Conservation (phyloP, 2,113 vertebrate genomes). For the Ardeotis arabs region DNA sequence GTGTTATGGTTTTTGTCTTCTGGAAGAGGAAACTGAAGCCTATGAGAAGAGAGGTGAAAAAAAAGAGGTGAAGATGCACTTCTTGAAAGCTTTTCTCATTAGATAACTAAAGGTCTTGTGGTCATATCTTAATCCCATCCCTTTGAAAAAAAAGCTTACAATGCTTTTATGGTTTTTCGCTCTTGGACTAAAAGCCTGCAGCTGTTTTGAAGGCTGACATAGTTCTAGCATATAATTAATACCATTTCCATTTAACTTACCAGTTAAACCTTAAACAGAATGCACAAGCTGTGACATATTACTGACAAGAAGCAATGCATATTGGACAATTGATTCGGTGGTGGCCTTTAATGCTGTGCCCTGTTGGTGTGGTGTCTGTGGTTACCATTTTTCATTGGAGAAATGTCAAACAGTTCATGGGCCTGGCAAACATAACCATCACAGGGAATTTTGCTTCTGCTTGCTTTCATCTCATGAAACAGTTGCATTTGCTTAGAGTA, state of each 20-base stretch:
- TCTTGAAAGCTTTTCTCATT: neutral
- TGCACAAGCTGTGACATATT: slow-evolving; percentile 39
- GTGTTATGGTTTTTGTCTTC: neutral
- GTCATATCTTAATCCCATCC: neutral
- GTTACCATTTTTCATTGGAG: slow-evolving; percentile 40
- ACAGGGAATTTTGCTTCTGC: neutral
- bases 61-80: neutral
- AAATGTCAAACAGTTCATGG: slow-evolving; percentile 37
- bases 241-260: slow-evolving; percentile 57
- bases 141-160: slow-evolving; percentile 14
- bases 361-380: slow-evolving; percentile 28
- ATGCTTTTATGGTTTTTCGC: neutral
- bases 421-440: slow-evolving; percentile 45
- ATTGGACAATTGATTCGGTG: slow-evolving; percentile 44
- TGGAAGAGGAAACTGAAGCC: neutral
- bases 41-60: neutral
- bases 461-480: neutral
- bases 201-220: slow-evolving; percentile 52
- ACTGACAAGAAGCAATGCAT: neutral
- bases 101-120: neutral
- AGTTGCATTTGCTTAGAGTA: neutral
- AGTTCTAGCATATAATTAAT: slow-evolving; percentile 54
- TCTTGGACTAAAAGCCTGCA: slow-evolving; percentile 43
- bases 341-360: slow-evolving; percentile 51
- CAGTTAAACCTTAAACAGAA: slow-evolving; percentile 53